phyloP scores from a whole-genome alignment of 2,113 vertebrate genomes.

The Phyllostomus hastatus region DNA sequence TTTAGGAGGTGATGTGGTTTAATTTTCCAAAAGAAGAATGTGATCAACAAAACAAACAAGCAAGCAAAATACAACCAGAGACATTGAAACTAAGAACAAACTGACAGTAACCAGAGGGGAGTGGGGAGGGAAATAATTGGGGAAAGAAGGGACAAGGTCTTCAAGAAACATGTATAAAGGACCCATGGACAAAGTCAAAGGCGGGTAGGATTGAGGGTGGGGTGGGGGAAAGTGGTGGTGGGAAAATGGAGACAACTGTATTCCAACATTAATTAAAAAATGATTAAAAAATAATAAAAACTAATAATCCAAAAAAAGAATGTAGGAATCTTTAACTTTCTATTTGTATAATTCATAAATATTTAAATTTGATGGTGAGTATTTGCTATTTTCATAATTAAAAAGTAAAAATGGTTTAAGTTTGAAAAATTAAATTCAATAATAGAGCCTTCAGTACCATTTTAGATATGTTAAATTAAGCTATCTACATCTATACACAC shows the following conservation, averaged over 20 bases:
- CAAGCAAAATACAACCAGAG: no score
- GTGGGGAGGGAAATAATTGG: no score
- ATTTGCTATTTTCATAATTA: slow-evolving; percentile 24
- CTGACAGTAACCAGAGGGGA: no score
- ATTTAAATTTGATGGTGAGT: not conserved
- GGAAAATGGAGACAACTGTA: no score
- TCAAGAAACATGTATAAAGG: no score
- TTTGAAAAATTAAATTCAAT: slow-evolving; percentile 14
- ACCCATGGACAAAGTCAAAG: no score
- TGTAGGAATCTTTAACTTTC: not conserved
- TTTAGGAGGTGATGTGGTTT: not conserved
- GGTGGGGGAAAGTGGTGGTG: no score
- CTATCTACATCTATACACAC: not conserved
- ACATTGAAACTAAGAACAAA: no score
- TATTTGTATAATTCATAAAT: slow-evolving; percentile 2
- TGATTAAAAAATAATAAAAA: no score
- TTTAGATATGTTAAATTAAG: not conserved
- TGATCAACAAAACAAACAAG: not conserved
- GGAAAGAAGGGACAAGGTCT: no score
- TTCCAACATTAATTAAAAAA: no score
- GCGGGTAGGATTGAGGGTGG: no score
- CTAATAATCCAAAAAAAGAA: not conserved
- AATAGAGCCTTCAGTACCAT: not conserved
- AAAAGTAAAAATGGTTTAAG: slow-evolving; percentile 17
- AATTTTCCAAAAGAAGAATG: not conserved